Percentiles rank a stretch among this genome's conserved stretches.
Conservation (phyloP, 2,113 vertebrate genomes). For the Thunnus thynnus region DNA sequence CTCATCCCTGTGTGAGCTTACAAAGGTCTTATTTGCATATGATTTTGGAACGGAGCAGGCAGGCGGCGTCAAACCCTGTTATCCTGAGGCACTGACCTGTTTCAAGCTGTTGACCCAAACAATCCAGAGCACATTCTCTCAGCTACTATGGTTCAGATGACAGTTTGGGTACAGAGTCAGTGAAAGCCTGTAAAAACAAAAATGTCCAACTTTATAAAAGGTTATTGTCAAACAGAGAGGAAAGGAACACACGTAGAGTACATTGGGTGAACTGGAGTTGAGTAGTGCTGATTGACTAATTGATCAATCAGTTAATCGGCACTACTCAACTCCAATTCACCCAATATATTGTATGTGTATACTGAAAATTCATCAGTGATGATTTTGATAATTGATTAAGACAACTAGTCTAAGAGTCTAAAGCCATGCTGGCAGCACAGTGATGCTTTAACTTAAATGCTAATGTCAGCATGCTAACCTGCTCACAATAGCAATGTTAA, state of each 20-base stretch:
- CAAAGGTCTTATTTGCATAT: slow-evolving; percentile 73
- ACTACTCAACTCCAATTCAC: too few species aligned
- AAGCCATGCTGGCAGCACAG: too few species aligned
- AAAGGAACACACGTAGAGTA: neutral
- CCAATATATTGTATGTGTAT: too few species aligned
- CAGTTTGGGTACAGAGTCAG: neutral
- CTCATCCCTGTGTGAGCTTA: slow-evolving; percentile 43
- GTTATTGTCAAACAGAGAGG: neutral
- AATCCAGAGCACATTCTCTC: slow-evolving; percentile 54
- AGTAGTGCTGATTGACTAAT: too few species aligned
- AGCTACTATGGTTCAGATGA: slow-evolving; percentile 25
- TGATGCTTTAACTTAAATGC: too few species aligned
- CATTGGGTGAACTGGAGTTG: neutral
- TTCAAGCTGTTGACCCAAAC: slow-evolving; percentile 67
- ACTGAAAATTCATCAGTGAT: too few species aligned
- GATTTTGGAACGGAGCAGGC: slow-evolving; percentile 41
- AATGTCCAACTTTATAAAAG: slow-evolving; percentile 4
- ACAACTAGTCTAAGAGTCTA: too few species aligned
- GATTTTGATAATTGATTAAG: too few species aligned
- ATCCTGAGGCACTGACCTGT: slow-evolving; percentile 58
- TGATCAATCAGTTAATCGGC: too few species aligned
- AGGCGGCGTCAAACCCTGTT: slow-evolving; percentile 46
- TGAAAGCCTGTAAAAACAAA: slow-evolving; percentile 8
- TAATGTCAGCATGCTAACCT: too few species aligned
- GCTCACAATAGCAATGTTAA: too few species aligned